A percentile compares a stretch with the other conserved stretches of the same genome.
Conservation (phyloP, 2,888 invertebrate genomes). For the Mesorhabditis sp. region DNA sequence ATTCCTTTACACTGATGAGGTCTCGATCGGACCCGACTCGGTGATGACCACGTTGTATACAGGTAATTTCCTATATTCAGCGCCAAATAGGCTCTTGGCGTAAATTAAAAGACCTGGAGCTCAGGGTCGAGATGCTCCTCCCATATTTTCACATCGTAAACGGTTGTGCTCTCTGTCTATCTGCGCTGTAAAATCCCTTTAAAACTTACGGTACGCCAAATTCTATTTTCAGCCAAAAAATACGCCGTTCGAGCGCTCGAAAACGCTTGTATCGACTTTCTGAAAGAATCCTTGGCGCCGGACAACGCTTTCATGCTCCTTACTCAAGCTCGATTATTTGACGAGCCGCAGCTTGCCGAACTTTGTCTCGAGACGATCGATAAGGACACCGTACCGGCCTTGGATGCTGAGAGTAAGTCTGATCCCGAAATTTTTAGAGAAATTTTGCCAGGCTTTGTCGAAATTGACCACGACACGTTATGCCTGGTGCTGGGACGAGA, state of each 20-base stretch:
- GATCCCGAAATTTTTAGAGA: neutral
- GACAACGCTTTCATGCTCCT: conserved; percentile 80
- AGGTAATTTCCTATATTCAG: no score
- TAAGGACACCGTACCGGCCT: conserved; percentile 76
- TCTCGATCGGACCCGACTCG: conserved; percentile 77
- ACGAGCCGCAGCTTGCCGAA: conserved; percentile 77
- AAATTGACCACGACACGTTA: conserved; percentile 76
- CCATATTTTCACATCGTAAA: no score
- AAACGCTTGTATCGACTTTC: conserved; percentile 77
- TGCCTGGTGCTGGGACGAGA: conserved; percentile 75
- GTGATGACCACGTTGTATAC: conserved; percentile 82
- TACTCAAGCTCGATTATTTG: conserved; percentile 74
- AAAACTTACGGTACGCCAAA: conserved; percentile 11
- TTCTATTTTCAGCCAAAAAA: conserved; percentile 69
- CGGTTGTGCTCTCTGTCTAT: no score
- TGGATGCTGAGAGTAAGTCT: conserved; percentile 68
- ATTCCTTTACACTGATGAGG: conserved; percentile 75
- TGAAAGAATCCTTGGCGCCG: conserved; percentile 72
- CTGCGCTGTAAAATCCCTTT: no score
- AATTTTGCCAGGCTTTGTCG: conserved; percentile 67
- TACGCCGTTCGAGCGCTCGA: conserved; percentile 80
- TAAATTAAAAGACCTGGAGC: no score
- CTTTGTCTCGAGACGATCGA: conserved; percentile 79
- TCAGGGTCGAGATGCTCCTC: no score
- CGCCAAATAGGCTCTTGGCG: no score